Conservation (phyloP, 92 coral and sea anemone genomes). For the Meandrina meandrites region DNA sequence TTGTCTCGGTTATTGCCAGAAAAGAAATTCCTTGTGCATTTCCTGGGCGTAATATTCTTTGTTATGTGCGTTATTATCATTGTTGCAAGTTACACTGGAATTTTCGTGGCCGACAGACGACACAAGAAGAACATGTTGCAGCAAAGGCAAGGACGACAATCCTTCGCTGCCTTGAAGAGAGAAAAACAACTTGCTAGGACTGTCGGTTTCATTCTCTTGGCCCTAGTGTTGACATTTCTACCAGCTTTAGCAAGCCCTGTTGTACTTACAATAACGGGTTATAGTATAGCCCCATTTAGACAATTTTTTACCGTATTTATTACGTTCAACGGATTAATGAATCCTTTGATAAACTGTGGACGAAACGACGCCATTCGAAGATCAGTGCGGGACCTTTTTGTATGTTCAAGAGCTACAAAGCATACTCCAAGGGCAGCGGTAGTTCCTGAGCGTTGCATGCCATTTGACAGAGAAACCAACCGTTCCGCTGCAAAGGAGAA, state of each 20-base stretch:
- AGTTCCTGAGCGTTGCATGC: not conserved
- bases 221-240: not conserved
- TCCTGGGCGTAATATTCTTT: not conserved
- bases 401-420: not conserved
- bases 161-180: slow-evolving; percentile 8
- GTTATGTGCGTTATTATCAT: not conserved
- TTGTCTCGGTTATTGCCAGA: not conserved
- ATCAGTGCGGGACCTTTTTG: not conserved
- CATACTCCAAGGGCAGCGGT: not conserved
- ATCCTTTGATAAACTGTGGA: slow-evolving; percentile 4
- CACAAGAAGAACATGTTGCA: not conserved
- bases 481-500: not conserved
- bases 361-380: slow-evolving; percentile 16
- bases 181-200: slow-evolving; percentile 11
- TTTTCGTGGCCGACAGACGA: not conserved
- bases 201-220: not conserved
- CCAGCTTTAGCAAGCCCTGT: slow-evolving; percentile 14
- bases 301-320: not conserved
- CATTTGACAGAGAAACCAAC: not conserved
- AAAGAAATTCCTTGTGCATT: not conserved
- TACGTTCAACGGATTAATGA: slow-evolving; percentile 21
- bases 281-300: not conserved
- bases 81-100: not conserved
- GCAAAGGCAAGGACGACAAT: not conserved
- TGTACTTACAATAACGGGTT: not conserved